phyloP scores from a whole-genome alignment of 2,113 vertebrate species.

The Donacobius atricapilla region DNA sequence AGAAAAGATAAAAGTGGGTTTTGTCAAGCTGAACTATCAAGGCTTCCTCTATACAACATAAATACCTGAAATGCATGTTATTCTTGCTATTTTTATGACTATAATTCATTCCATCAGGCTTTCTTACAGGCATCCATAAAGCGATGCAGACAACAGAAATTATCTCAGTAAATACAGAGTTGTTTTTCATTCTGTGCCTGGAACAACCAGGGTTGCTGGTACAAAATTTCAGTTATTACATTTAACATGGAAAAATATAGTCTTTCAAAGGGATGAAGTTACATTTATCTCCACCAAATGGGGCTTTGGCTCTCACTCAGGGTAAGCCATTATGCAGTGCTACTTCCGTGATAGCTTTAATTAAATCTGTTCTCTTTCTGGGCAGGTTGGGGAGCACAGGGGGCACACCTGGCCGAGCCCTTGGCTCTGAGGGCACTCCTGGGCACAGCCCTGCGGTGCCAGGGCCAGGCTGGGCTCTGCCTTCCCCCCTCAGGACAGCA shows the following conservation, averaged over 20 bases:
- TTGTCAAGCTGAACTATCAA: background rate
- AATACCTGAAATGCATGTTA: background rate
- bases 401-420: background rate
- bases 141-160: constrained; percentile 26
- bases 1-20: background rate
- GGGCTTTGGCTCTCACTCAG: background rate
- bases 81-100: background rate
- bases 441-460: background rate
- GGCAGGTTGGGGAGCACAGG: background rate
- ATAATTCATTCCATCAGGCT: constrained; percentile 43
- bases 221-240: background rate
- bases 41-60: background rate
- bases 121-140: constrained; percentile 20
- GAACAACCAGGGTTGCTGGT: background rate
- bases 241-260: background rate
- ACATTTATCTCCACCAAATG: background rate
- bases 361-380: background rate
- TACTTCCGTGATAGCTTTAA: background rate
- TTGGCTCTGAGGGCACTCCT: background rate
- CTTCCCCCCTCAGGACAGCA: background rate
- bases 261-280: background rate
- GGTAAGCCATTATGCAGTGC: background rate
- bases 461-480: background rate
- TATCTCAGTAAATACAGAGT: background rate
- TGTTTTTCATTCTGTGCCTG: constrained; percentile 15